A percentile compares a stretch with the other conserved stretches of the same genome.
These are phyloP conservation scores for Rhincodon typus DNA, from an alignment of 2,797 vertebrate genomes.

Conservation along the genomic window DNA sequence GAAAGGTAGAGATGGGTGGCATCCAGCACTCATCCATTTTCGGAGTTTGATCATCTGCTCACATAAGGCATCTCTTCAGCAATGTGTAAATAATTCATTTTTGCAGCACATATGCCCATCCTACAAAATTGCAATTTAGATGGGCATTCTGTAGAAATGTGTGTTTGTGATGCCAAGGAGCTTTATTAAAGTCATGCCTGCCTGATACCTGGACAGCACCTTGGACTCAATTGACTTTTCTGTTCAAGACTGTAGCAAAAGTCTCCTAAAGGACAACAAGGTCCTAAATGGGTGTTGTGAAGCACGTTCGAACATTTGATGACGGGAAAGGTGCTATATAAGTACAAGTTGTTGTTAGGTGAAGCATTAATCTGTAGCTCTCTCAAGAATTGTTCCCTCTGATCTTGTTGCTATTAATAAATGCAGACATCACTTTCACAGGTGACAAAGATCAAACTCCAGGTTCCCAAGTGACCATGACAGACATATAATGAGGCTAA, in stretches of 20 bases:
- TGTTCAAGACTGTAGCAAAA: background rate
- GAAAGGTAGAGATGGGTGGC: background rate
- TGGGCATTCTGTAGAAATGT: background rate
- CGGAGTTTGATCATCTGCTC: background rate
- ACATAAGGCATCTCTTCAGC: background rate
- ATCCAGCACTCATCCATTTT: background rate
- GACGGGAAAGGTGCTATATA: background rate
- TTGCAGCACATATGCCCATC: background rate
- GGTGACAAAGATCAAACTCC: background rate
- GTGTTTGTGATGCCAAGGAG: background rate
- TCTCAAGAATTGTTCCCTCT: background rate
- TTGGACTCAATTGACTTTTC: background rate
- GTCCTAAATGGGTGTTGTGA: background rate
- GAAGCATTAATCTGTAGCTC: background rate
- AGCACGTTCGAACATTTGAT: background rate
- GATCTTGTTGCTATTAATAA: background rate
- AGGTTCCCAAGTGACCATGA: background rate
- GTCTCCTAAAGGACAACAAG: background rate
- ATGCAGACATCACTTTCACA: background rate
- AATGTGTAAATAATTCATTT: background rate
- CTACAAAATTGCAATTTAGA: background rate
- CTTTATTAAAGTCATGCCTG: background rate
- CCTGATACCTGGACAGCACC: background rate
- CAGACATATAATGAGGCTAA: background rate
- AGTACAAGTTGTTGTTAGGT: background rate